Percentiles rank a stretch among this genome's conserved stretches.
These are phyloP conservation scores for Pantherophis guttatus DNA, from an alignment of 2,113 vertebrate genomes.

Conservation along the genomic window DNA sequence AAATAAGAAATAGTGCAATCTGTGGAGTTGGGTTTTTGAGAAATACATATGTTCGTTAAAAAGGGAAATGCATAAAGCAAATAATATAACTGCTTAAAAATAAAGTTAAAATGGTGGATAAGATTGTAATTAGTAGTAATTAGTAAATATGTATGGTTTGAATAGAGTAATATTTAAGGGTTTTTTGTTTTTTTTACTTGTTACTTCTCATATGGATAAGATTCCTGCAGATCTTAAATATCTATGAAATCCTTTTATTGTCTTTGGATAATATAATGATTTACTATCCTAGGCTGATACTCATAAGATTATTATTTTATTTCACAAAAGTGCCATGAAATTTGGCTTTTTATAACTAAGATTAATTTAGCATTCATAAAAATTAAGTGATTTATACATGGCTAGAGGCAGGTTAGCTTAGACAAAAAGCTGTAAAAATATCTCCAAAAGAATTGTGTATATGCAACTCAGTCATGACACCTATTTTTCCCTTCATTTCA, in stretches of 20 bases:
- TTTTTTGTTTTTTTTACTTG: slow-evolving; percentile 1
- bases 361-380: slow-evolving; percentile 45
- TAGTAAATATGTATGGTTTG: background rate
- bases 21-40: background rate
- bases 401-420: slow-evolving; percentile 31
- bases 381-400: slow-evolving; percentile 31
- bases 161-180: background rate
- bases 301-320: slow-evolving; percentile 30
- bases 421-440: slow-evolving; percentile 53
- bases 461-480: slow-evolving; percentile 44
- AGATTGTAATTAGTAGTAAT: background rate
- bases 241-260: slow-evolving; percentile 45
- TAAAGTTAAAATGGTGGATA: background rate
- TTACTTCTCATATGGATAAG: slow-evolving; percentile 54
- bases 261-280: slow-evolving; percentile 32
- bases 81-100: background rate
- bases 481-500: slow-evolving; percentile 28
- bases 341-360: slow-evolving; percentile 25
- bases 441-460: slow-evolving; percentile 22
- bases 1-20: background rate
- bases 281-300: slow-evolving; percentile 10
- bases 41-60: background rate
- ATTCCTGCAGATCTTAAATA: slow-evolving; percentile 54
- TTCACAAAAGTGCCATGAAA: slow-evolving; percentile 25
- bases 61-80: background rate